Conservation (phyloP, 2,797 vertebrate genomes). For the Pristis pectinata region DNA sequence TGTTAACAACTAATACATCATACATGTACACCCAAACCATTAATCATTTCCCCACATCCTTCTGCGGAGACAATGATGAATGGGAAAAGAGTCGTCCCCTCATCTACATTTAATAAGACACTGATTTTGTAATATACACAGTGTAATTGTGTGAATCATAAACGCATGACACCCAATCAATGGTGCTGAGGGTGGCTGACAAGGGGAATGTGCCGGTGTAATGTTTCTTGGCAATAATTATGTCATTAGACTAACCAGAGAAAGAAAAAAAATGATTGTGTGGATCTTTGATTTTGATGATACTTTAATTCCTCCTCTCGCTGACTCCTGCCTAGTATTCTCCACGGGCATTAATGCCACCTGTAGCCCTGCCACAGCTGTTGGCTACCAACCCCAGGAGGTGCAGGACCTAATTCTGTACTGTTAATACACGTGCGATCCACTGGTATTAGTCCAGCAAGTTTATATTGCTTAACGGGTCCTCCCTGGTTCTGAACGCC, state of each 20-base stretch:
- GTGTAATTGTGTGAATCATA: not conserved
- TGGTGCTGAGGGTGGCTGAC: not conserved
- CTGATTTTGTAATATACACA: constrained; percentile 15
- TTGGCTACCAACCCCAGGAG: no score
- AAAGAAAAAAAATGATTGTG: not conserved
- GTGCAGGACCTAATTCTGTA: no score
- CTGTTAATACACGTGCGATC: not conserved
- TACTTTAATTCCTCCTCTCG: not conserved
- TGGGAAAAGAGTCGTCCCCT: not conserved
- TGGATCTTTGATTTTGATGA: not conserved
- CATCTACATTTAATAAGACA: constrained; percentile 21
- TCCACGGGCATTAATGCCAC: no score
- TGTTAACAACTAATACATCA: constrained; percentile 20
- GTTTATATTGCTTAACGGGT: not conserved
- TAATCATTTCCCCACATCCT: constrained; percentile 24
- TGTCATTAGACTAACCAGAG: not conserved
- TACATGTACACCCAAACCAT: not conserved
- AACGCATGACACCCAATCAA: not conserved
- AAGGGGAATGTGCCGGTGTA: not conserved
- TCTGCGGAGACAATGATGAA: constrained; percentile 5
- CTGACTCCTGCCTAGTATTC: not conserved
- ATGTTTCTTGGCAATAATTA: not conserved
- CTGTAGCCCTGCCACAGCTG: no score
- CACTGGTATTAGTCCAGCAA: not conserved
- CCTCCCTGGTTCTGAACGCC: no score